Evolutionary conservation across 37 sponge, comb jelly and placozoan genomes (phyloP).

Genomic region (Bolinopsis microptera): DNA sequence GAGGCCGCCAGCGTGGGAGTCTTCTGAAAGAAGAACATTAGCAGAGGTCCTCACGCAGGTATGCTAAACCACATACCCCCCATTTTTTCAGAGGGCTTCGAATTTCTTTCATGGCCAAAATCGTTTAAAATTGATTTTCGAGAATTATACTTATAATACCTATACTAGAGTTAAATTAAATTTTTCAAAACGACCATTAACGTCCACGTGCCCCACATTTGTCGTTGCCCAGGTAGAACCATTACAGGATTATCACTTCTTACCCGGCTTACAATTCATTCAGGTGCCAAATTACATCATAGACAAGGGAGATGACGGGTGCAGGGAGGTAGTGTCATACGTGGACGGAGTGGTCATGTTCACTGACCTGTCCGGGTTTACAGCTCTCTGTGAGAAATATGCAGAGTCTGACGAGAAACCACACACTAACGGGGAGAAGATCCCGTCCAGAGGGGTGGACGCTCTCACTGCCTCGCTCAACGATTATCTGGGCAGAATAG

Average conservation of each 20-base stretch:
- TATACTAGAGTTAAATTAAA: no score
- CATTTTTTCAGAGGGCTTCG: no score
- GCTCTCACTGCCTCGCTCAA: constrained; percentile 85
- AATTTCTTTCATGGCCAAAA: no score
- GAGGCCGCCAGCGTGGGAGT: constrained; percentile 54
- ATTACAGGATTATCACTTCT: no score
- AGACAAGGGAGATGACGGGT: constrained; percentile 49
- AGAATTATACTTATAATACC: no score
- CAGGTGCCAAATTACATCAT: constrained; percentile 58
- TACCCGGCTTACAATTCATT: no score
- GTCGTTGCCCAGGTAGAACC: no score
- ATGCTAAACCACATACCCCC: no score
- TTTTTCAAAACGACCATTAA: no score
- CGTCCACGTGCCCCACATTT: no score
- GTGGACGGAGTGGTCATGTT: constrained; percentile 48
- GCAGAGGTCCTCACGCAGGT: constrained; percentile 51
- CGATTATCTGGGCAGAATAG: constrained; percentile 80
- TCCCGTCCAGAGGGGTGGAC: constrained; percentile 74
- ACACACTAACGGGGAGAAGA: constrained; percentile 68
- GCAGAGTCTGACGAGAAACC: constrained; percentile 58
- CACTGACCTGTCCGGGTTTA: constrained; percentile 72
- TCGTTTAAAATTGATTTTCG: no score
- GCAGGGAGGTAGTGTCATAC: constrained; percentile 11
- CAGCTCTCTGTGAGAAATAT: constrained; percentile 90
- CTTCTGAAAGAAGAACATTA: constrained; percentile 27